A percentile compares a stretch with the other conserved stretches of the same genome.
These are phyloP conservation scores for Glaucidium brasilianum DNA, from an alignment of 2,113 vertebrate species.

Conservation along the genomic window DNA sequence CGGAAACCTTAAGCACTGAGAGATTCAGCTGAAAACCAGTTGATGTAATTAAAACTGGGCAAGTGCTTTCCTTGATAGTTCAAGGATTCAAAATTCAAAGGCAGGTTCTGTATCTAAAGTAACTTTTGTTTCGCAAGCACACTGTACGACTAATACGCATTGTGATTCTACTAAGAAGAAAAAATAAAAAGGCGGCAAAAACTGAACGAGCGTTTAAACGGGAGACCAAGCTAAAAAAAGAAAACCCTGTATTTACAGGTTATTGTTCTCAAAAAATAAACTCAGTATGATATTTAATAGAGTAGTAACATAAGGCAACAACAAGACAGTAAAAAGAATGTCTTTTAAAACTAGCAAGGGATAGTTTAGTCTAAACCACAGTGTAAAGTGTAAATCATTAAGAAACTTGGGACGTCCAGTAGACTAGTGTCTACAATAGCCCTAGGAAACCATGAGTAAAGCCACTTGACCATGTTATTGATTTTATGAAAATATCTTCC, in stretches of 20 bases:
- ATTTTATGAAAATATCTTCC: conserved; percentile 23
- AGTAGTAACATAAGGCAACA: background rate
- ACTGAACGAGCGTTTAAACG: background rate
- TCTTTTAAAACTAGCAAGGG: conserved; percentile 43
- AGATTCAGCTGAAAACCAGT: background rate
- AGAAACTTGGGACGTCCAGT: conserved; percentile 32
- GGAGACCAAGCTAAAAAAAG: background rate
- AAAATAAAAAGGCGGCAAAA: background rate
- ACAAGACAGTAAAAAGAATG: background rate
- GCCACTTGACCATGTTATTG: background rate
- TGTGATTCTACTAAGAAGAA: background rate
- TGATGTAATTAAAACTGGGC: background rate
- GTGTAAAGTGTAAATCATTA: conserved; percentile 50
- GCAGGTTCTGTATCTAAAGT: background rate
- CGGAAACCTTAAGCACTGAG: background rate
- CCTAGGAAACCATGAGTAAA: conserved; percentile 54
- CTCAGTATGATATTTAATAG: background rate
- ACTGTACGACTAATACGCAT: background rate
- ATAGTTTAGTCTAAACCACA: conserved; percentile 53
- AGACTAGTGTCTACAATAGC: conserved; percentile 51
- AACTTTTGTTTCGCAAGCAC: background rate
- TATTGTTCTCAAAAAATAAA: background rate
- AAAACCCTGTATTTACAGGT: background rate
- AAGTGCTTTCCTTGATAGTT: background rate
- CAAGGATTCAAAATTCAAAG: background rate